A percentile compares a stretch with the other conserved stretches of the same genome.
Conservation (phyloP, 2,113 vertebrate species). For the Hyperoodon ampullatus region DNA sequence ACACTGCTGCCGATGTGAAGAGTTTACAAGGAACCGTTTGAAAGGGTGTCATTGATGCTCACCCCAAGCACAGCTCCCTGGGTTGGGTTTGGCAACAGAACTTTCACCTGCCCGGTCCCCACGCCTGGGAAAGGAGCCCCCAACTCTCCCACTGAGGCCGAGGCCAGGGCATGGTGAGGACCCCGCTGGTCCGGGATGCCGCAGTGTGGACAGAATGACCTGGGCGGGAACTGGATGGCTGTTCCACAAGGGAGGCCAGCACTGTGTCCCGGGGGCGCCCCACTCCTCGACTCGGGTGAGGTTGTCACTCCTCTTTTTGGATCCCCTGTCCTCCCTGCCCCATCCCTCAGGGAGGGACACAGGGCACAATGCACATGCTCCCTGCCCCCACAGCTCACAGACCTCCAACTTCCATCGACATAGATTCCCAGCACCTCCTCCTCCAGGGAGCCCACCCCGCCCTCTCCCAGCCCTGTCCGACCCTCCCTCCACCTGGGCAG, state of each 20-base stretch:
- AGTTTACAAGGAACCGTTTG: not conserved
- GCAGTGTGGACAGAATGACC: rapidly evolving
- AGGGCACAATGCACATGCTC: not conserved
- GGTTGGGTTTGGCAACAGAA: not conserved
- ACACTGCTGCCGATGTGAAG: not conserved
- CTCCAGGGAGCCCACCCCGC: not conserved
- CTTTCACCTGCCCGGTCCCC: not conserved
- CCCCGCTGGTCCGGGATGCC: no score
- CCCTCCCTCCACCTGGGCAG: not conserved
- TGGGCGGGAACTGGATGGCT: not conserved
- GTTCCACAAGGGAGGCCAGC: not conserved
- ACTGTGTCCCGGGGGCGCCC: rapidly evolving
- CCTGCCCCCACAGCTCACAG: rapidly evolving
- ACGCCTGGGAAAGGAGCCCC: not conserved
- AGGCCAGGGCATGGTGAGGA: not conserved
- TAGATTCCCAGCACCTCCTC: no score
- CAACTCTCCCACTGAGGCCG: no score
- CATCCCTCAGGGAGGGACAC: no score
- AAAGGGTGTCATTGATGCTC: rapidly evolving
- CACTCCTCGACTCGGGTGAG: not conserved
- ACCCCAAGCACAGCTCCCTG: not conserved
- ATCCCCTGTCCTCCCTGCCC: no score
- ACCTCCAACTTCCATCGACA: no score
- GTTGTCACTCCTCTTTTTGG: not conserved
- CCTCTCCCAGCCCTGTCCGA: not conserved